Evolutionary conservation across 2,113 vertebrate species (phyloP).

Genomic region (Colinus virginianus): DNA sequence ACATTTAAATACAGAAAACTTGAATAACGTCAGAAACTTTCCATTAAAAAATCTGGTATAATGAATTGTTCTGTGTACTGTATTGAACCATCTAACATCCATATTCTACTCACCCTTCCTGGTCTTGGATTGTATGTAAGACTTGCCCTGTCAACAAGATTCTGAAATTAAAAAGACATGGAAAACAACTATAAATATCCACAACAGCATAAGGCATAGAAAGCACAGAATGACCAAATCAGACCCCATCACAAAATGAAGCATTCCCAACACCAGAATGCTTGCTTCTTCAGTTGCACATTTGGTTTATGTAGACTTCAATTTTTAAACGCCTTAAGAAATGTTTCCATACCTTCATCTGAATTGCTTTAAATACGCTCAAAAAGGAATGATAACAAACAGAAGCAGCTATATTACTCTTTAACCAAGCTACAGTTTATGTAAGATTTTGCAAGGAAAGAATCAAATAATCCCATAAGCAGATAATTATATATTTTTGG

Average conservation of each 20-base stretch:
- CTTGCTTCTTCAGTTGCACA: background rate
- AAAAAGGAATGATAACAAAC: background rate
- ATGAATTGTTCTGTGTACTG: background rate
- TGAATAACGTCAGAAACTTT: background rate
- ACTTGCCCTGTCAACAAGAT: conserved; percentile 60
- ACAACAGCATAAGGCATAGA: background rate
- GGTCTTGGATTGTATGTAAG: conserved; percentile 82
- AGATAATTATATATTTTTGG: background rate
- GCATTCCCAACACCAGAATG: background rate
- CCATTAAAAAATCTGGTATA: background rate
- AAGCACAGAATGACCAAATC: background rate
- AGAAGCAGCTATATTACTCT: background rate
- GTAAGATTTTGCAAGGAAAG: background rate
- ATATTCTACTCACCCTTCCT: conserved; percentile 78
- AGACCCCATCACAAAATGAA: background rate
- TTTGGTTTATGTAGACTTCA: background rate
- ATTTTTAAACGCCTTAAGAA: background rate
- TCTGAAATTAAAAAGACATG: conserved; percentile 76
- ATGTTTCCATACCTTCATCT: background rate
- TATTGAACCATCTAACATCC: background rate
- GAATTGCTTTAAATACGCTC: background rate
- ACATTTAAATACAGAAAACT: background rate
- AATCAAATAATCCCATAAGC: background rate
- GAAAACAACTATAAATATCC: conserved; percentile 20
- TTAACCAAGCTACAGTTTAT: background rate